These are phyloP conservation scores for Callorhinus ursinus DNA, from an alignment of 2,113 vertebrate genomes.

Conservation along the genomic window DNA sequence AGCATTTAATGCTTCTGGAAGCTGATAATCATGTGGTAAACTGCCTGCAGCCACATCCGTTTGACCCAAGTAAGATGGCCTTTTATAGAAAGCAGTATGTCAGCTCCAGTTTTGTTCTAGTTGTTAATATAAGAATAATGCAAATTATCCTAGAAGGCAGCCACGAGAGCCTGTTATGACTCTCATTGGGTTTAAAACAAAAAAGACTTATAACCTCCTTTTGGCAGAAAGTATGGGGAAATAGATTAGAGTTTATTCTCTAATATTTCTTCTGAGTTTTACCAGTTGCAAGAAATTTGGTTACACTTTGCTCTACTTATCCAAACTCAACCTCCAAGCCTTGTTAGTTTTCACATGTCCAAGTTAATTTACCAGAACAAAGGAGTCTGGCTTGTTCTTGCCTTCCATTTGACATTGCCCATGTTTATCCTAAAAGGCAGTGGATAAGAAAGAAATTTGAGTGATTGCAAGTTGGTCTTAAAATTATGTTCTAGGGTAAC, in stretches of 20 bases:
- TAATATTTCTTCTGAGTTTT: neutral
- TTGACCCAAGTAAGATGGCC: slow-evolving; percentile 94
- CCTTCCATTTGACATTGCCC: neutral
- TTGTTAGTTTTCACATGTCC: neutral
- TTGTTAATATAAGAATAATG: neutral
- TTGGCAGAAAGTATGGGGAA: neutral
- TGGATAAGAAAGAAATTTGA: neutral
- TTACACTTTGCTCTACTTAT: neutral
- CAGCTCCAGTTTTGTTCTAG: neutral
- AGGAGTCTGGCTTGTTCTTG: neutral
- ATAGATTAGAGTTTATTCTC: neutral
- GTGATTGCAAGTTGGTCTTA: neutral
- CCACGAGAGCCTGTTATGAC: neutral
- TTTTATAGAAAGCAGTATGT: neutral
- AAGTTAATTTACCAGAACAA: neutral
- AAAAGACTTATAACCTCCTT: neutral
- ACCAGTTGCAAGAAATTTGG: neutral
- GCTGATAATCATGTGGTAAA: slow-evolving; percentile 99
- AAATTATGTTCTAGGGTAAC: neutral
- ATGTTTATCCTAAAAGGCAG: neutral
- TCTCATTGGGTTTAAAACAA: neutral
- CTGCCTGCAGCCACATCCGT: slow-evolving; percentile 98
- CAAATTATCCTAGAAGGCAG: neutral
- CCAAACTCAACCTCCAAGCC: neutral
- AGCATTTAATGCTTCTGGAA: slow-evolving; percentile 98